A percentile compares a stretch with the other conserved stretches of the same genome.
phyloP scores from a whole-genome alignment of 2,888 invertebrate genomes.

The Meiosimyza platycephala region DNA sequence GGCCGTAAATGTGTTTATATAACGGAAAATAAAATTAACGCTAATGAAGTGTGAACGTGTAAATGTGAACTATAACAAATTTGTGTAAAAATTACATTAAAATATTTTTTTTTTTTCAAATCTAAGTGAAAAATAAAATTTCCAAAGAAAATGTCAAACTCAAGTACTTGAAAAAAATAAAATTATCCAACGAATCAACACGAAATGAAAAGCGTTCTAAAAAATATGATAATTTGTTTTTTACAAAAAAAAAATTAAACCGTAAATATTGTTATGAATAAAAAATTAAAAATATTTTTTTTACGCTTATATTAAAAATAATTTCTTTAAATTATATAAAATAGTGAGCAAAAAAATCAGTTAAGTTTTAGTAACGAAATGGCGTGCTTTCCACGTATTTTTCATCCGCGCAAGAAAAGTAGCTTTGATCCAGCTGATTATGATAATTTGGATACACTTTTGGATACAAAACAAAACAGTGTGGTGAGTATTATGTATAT shows the following conservation, averaged over 20 bases:
- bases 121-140: no score
- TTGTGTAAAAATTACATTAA: no score
- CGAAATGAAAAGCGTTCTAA: neutral
- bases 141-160: no score
- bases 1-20: no score
- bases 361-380: conserved; percentile 41
- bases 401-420: conserved; percentile 55
- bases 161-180: neutral
- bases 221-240: neutral
- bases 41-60: no score
- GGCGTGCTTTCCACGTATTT: conserved; percentile 62
- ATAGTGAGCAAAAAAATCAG: neutral
- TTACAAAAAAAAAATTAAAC: neutral
- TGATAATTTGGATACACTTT: conserved; percentile 59
- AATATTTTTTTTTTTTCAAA: no score
- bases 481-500: conserved; percentile 62
- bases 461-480: conserved; percentile 55
- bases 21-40: no score
- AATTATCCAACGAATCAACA: neutral
- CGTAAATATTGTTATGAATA: neutral
- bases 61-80: no score
- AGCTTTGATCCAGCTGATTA: conserved; percentile 60
- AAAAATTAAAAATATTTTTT: neutral
- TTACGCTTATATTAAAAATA: neutral
- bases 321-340: neutral